These are phyloP conservation scores for Chloroceryle aenea DNA, from an alignment of 2,113 vertebrate genomes.

Conservation along the genomic window DNA sequence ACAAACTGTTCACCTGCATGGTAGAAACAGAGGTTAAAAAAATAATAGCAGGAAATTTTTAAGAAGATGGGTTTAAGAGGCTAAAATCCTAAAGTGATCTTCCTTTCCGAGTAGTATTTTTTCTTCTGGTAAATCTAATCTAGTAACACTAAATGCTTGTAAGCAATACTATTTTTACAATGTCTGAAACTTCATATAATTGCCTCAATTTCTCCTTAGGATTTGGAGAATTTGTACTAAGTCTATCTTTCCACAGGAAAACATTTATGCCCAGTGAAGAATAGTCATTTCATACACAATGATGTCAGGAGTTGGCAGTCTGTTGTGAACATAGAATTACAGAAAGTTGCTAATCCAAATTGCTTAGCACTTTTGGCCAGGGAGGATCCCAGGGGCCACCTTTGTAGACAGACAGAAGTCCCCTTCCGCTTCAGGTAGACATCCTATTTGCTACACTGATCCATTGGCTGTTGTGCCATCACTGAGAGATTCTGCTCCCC, in stretches of 20 bases:
- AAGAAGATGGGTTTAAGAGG: conserved; percentile 31
- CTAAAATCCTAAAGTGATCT: conserved; percentile 19
- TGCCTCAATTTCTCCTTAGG: background rate
- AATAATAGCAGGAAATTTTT: background rate
- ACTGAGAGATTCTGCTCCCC: background rate
- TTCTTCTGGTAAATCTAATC: conserved; percentile 10
- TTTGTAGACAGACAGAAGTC: background rate
- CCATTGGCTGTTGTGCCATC: background rate
- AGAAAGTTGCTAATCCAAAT: background rate
- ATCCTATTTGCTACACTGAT: rapidly evolving
- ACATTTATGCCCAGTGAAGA: background rate
- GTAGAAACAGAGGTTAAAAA: background rate
- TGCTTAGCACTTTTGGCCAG: background rate
- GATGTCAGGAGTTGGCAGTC: background rate
- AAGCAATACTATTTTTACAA: conserved; percentile 1
- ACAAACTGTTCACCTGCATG: background rate
- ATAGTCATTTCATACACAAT: background rate
- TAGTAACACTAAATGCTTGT: conserved; percentile 19
- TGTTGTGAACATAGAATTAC: background rate
- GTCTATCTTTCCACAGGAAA: background rate
- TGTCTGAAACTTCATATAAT: background rate
- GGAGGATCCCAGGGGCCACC: too few species aligned
- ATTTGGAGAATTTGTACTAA: conserved; percentile 31
- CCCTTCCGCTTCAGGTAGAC: background rate
- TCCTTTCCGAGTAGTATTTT: background rate